Conservation (phyloP, 1,140 invertebrate species). For the Latrodectus geometricus region DNA sequence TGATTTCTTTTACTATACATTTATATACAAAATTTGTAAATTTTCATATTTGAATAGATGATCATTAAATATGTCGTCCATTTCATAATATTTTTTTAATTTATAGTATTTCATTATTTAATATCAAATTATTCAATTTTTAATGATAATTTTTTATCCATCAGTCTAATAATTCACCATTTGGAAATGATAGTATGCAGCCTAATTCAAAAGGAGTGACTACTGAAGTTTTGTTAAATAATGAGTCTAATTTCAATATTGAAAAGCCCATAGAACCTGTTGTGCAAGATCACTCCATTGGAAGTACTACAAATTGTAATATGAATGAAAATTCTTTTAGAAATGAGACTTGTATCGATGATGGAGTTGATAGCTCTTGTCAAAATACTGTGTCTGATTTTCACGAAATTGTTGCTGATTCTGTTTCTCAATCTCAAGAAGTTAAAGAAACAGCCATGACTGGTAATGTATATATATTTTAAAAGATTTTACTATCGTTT, state of each 20-base stretch:
- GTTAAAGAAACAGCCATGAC: conserved; percentile 12
- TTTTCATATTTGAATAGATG: no score
- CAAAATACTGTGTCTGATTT: not conserved
- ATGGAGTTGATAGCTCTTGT: not conserved
- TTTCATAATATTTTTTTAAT: no score
- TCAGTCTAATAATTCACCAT: not conserved
- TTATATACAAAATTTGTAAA: no score
- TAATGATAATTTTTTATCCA: not conserved
- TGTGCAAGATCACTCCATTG: conserved; percentile 50
- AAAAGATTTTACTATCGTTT: no score
- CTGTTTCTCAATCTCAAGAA: not conserved
- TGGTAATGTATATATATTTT: not conserved
- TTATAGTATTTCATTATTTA: not conserved
- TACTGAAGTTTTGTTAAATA: not conserved
- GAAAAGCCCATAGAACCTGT: conserved; percentile 6
- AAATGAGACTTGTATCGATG: not conserved
- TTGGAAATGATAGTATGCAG: not conserved
- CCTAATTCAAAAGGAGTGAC: not conserved
- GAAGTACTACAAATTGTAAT: conserved; percentile 42
- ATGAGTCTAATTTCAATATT: not conserved
- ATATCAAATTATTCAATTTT: not conserved
- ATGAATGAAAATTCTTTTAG: not conserved
- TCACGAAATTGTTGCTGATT: conserved; percentile 5
- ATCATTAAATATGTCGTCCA: no score
- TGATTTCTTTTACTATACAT: no score